phyloP scores from a whole-genome alignment of 2,797 vertebrate genomes.

The Gadopsis marmoratus region DNA sequence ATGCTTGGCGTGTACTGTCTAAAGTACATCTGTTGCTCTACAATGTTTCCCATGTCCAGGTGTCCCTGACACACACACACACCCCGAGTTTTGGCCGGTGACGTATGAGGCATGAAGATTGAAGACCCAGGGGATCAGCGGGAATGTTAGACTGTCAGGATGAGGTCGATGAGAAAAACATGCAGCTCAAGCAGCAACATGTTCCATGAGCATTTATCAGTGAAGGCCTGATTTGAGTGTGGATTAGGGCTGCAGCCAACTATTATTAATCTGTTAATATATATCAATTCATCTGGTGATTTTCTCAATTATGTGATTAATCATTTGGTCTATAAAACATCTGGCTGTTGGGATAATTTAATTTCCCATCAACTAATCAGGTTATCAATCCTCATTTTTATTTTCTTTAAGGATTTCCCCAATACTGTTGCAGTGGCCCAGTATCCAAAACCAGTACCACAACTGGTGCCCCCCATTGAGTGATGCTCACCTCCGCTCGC shows the following conservation, averaged over 20 bases:
- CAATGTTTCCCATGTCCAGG: conserved; percentile 55
- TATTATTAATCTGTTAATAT: too few species aligned
- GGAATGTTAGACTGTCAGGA: conserved; percentile 71
- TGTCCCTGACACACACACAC: not conserved
- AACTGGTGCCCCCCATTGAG: not conserved
- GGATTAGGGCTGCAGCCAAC: not conserved
- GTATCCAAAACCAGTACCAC: not conserved
- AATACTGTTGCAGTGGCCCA: not conserved
- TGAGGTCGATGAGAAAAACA: conserved; percentile 73
- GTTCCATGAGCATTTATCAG: conserved; percentile 30
- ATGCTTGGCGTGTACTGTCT: conserved; percentile 4
- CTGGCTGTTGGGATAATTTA: too few species aligned
- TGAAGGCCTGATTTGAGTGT: not conserved
- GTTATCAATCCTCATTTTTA: not conserved
- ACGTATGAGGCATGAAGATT: conserved; percentile 62
- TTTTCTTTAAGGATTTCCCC: not conserved
- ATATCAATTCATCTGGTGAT: too few species aligned
- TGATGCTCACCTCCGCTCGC: conserved; percentile 93
- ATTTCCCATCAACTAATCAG: too few species aligned
- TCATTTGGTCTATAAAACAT: too few species aligned
- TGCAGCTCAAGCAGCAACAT: conserved; percentile 43
- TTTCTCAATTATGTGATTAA: too few species aligned
- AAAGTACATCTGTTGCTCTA: conserved; percentile 29
- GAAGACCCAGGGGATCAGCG: conserved; percentile 56
- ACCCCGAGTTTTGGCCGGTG: conserved; percentile 33